Evolutionary conservation across 2,113 vertebrate species (phyloP).

Genomic region (Psittacula cyanocephala): DNA sequence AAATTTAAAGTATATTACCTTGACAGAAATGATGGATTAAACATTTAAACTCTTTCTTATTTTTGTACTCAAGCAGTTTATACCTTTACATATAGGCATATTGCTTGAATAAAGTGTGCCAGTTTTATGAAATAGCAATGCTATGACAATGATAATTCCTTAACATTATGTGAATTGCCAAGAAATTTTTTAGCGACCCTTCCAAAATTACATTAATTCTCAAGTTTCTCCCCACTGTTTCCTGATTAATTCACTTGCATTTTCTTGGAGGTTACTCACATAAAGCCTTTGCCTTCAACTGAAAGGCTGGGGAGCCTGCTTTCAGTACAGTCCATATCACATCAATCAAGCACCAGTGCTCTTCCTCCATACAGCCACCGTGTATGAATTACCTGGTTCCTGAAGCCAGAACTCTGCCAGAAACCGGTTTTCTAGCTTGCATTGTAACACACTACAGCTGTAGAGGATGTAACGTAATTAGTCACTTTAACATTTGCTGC

Average conservation of each 20-base stretch:
- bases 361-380: background rate
- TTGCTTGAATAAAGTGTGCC: background rate
- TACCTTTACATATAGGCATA: background rate
- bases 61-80: background rate
- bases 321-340: background rate
- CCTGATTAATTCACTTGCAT: background rate
- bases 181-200: background rate
- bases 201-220: background rate
- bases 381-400: background rate
- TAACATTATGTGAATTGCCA: background rate
- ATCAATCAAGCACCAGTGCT: background rate
- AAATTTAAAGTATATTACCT: background rate
- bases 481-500: slow-evolving; percentile 29
- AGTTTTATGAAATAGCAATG: background rate
- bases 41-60: background rate
- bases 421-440: background rate
- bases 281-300: background rate
- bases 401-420: background rate
- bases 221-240: background rate
- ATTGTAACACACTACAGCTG: background rate
- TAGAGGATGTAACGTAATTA: background rate
- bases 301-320: background rate
- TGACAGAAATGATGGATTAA: background rate
- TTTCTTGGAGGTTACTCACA: background rate
- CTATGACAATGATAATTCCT: background rate